Percentiles rank a stretch among this genome's conserved stretches.
phyloP scores from a whole-genome alignment of 2,888 invertebrate species.

The Troilus luridus region DNA sequence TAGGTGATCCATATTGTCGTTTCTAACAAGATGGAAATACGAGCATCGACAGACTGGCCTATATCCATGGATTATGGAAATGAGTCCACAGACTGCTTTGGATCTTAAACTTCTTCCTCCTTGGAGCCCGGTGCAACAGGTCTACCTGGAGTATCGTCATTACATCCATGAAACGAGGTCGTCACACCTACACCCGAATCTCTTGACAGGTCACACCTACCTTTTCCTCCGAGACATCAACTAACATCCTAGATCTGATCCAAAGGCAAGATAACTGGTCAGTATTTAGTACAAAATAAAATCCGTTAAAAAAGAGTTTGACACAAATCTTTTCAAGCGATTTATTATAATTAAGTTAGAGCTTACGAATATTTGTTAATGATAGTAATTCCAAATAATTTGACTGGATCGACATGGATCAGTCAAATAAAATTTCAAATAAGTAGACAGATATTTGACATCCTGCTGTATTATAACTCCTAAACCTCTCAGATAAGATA shows the following conservation, averaged over 20 bases:
- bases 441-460: too few relatives aligned
- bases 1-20: neutral
- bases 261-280: neutral
- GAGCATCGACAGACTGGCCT: conserved; percentile 16
- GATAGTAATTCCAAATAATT: too few relatives aligned
- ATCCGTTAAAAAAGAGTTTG: too few relatives aligned
- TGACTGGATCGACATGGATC: too few relatives aligned
- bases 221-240: neutral
- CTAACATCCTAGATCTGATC: neutral
- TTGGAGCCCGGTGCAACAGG: neutral
- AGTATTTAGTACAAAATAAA: neutral
- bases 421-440: too few relatives aligned
- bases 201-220: conserved; percentile 16
- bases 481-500: too few relatives aligned
- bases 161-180: conserved; percentile 1
- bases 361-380: too few relatives aligned
- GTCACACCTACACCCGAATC: neutral
- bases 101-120: neutral
- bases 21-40: neutral
- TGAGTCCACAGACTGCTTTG: neutral
- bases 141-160: conserved; percentile 18
- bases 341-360: too few relatives aligned
- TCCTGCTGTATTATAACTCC: too few relatives aligned
- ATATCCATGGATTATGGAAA: conserved; percentile 32
- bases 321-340: too few relatives aligned